These are phyloP conservation scores for Capricornis sumatraensis DNA, from an alignment of 2,113 vertebrate species.

Conservation along the genomic window DNA sequence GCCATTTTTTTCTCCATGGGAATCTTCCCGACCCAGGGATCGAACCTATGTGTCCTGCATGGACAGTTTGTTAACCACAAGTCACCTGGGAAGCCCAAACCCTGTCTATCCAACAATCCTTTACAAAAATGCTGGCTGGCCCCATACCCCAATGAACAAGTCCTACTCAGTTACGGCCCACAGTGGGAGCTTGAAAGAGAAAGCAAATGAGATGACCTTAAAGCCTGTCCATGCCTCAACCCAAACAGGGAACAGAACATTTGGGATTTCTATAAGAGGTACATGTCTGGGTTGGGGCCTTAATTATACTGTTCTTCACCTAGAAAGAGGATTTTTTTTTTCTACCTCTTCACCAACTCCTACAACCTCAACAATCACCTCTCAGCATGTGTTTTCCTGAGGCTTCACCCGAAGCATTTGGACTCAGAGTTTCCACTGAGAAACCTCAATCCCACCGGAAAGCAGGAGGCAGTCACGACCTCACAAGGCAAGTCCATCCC, in stretches of 20 bases:
- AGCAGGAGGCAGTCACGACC: slow-evolving; percentile 69
- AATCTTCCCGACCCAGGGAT: not conserved
- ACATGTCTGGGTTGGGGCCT: not conserved
- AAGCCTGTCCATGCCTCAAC: not conserved
- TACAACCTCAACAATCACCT: slow-evolving; percentile 59
- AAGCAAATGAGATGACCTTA: not conserved
- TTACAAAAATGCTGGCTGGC: not conserved
- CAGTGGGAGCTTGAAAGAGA: not conserved
- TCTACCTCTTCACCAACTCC: slow-evolving; percentile 3
- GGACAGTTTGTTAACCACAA: not conserved
- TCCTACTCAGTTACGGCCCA: not conserved
- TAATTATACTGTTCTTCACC: slow-evolving; percentile 62
- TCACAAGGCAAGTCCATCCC: slow-evolving; percentile 73
- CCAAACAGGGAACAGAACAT: not conserved
- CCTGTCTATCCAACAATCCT: not conserved
- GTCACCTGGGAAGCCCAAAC: not conserved
- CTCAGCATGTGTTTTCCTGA: slow-evolving; percentile 63
- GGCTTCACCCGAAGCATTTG: slow-evolving; percentile 61
- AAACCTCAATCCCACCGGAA: slow-evolving; percentile 83
- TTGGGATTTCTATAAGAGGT: not conserved
- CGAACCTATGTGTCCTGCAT: not conserved
- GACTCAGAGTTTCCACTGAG: slow-evolving; percentile 82
- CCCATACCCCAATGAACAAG: not conserved
- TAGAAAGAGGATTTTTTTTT: slow-evolving; percentile 48
- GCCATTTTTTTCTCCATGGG: not conserved